A percentile compares a stretch with the other conserved stretches of the same genome.
Conservation (phyloP, 2,113 vertebrate genomes). For the Colius striatus region DNA sequence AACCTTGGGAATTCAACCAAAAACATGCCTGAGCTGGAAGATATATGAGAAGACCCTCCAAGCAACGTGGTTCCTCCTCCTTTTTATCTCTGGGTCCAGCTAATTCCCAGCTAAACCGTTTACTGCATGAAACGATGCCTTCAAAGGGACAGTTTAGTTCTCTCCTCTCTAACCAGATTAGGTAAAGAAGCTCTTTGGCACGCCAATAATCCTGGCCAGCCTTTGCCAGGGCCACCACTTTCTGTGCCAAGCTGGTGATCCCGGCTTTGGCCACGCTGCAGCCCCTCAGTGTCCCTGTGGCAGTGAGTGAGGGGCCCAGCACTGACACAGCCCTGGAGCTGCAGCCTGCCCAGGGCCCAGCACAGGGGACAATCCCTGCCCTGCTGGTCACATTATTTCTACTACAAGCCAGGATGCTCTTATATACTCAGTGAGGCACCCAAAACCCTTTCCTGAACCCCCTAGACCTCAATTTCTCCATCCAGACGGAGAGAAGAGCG, state of each 20-base stretch:
- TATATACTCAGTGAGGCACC: not conserved
- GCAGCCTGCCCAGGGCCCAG: too few relatives aligned
- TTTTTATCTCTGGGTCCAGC: not conserved
- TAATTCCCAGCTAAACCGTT: not conserved
- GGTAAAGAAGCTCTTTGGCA: not conserved
- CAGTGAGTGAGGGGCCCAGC: too few relatives aligned
- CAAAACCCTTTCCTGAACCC: not conserved
- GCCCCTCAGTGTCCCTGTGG: too few relatives aligned
- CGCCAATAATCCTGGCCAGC: accelerated
- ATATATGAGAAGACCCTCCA: not conserved
- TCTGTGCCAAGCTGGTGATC: accelerated
- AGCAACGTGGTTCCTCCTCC: accelerated
- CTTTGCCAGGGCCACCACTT: accelerated
- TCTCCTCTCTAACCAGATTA: not conserved
- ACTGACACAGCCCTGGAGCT: too few relatives aligned
- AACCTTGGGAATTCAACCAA: not conserved
- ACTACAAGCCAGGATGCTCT: too few relatives aligned
- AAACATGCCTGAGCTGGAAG: not conserved
- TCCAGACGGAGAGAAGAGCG: not conserved
- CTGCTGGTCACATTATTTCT: too few relatives aligned
- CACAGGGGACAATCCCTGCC: too few relatives aligned
- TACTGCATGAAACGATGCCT: accelerated
- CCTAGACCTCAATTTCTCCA: not conserved
- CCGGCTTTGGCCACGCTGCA: too few relatives aligned
- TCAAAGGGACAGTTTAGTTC: not conserved